These are phyloP conservation scores for Catharus minimus DNA, from an alignment of 2,113 vertebrate genomes.

Conservation along the genomic window DNA sequence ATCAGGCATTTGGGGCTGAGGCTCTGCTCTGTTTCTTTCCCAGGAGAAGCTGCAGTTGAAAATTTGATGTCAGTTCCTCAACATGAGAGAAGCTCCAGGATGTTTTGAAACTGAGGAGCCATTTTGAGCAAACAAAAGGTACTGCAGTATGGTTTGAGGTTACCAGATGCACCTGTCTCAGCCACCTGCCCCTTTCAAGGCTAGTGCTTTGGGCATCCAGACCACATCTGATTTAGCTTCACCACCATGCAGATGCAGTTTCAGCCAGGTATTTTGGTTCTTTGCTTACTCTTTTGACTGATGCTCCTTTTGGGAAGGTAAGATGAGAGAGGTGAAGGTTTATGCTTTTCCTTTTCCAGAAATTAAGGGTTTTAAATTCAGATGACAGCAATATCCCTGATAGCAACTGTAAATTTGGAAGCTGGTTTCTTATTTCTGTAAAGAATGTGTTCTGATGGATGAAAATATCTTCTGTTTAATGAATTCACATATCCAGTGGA, in stretches of 20 bases:
- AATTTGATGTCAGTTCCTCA: not conserved
- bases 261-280: not conserved
- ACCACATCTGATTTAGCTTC: not conserved
- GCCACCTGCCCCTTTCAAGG: not conserved
- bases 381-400: slow-evolving; percentile 8
- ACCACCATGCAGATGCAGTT: not conserved
- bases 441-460: slow-evolving; percentile 49
- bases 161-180: not conserved
- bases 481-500: slow-evolving; percentile 32
- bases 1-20: accelerated
- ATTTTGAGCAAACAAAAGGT: not conserved
- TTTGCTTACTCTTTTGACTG: accelerated
- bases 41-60: not conserved
- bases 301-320: not conserved
- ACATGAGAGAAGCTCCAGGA: not conserved
- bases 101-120: accelerated
- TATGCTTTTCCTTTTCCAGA: not conserved
- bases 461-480: slow-evolving; percentile 59
- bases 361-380: not conserved
- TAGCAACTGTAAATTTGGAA: slow-evolving; percentile 50
- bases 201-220: not conserved
- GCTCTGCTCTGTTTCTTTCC: not conserved
- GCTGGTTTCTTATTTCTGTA: slow-evolving; percentile 58
- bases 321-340: not conserved
- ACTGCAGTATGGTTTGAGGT: not conserved